Conservation (phyloP, 2,797 vertebrate species). For the Melanotaenia nigrans region DNA sequence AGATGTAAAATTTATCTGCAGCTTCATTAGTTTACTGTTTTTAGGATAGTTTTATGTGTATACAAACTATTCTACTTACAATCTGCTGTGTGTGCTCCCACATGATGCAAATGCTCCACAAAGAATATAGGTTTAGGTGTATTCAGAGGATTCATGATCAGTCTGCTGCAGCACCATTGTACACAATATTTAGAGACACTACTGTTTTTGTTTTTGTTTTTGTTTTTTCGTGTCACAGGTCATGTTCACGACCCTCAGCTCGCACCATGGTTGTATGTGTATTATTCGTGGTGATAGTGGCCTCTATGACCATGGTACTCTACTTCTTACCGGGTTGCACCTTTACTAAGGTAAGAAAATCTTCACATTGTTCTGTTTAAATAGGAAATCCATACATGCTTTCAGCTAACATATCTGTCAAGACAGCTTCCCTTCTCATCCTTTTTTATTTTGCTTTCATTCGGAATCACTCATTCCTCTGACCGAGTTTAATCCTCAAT, state of each 20-base stretch:
- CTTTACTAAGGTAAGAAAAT: constrained; percentile 88
- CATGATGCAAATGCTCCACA: background rate
- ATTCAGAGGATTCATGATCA: background rate
- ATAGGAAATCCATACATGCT: background rate
- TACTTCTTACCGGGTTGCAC: constrained; percentile 93
- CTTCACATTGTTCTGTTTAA: background rate
- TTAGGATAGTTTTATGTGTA: background rate
- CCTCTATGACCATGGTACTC: constrained; percentile 87
- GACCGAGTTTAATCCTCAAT: background rate
- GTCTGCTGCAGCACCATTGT: background rate
- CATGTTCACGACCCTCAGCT: constrained; percentile 85
- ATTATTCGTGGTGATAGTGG: constrained; percentile 85
- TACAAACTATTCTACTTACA: background rate
- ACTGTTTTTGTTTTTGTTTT: background rate
- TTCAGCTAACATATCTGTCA: background rate
- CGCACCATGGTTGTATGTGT: constrained; percentile 86
- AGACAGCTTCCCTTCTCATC: background rate
- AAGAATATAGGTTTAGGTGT: background rate
- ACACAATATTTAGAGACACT: background rate
- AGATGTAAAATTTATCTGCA: background rate
- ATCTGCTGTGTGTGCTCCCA: background rate
- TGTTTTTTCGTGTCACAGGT: constrained; percentile 50
- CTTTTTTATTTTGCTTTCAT: constrained; percentile 4
- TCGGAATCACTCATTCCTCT: background rate
- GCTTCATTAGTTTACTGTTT: background rate